phyloP scores from a whole-genome alignment of 2,888 invertebrate species.

The Philaethria dido region DNA sequence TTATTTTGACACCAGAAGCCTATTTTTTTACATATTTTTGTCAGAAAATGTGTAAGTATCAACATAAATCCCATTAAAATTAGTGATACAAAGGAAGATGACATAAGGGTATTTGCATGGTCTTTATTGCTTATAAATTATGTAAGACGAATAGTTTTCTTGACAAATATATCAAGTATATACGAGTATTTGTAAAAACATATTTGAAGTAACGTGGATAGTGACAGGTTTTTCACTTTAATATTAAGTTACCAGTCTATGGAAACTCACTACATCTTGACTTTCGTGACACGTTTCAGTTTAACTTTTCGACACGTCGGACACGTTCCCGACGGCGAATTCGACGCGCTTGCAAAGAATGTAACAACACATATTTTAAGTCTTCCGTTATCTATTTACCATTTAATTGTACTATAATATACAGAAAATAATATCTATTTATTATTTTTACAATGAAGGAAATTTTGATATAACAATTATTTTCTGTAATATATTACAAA shows the following conservation, averaged over 20 bases:
- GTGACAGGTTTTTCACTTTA: slow-evolving; percentile 29
- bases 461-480: no score
- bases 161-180: background rate
- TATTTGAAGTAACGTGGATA: background rate
- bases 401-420: background rate
- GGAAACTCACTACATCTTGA: slow-evolving; percentile 60
- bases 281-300: slow-evolving; percentile 61
- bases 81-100: no score
- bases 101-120: no score
- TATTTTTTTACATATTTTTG: no score
- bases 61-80: no score
- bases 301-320: slow-evolving; percentile 63
- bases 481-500: no score
- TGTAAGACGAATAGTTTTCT: no score
- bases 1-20: no score
- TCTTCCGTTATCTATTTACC: background rate
- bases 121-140: no score
- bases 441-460: no score
- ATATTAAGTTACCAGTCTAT: slow-evolving; percentile 66
- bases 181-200: background rate
- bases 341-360: slow-evolving; percentile 45
- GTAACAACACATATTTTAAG: background rate
- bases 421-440: background rate
- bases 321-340: slow-evolving; percentile 61
- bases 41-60: no score